Evolutionary conservation across 2,113 vertebrate genomes (phyloP).

Genomic region (Cynopterus brachyotis): DNA sequence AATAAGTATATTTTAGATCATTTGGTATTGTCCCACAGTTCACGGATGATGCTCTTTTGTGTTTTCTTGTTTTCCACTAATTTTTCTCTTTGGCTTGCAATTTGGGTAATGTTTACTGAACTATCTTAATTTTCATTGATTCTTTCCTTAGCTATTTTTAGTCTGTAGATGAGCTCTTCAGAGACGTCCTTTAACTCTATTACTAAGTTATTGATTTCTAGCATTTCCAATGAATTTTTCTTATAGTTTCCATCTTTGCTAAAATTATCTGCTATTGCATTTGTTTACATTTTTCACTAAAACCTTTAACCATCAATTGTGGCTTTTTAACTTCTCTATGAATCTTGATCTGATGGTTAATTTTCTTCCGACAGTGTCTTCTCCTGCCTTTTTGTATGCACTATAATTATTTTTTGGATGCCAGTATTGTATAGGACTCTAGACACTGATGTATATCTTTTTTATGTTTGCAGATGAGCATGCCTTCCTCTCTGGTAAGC

Average conservation of each 20-base stretch:
- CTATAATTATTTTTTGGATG: background rate
- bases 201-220: background rate
- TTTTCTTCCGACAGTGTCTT: background rate
- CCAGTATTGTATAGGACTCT: background rate
- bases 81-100: background rate
- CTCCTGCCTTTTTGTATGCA: background rate
- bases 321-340: background rate
- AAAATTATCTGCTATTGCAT: background rate
- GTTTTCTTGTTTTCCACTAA: background rate
- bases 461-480: background rate
- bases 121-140: background rate
- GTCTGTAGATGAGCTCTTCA: background rate
- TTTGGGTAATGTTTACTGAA: background rate
- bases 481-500: background rate
- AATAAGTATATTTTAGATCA: background rate
- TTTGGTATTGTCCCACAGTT: background rate
- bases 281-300: background rate
- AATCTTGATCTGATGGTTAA: background rate
- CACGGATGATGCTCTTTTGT: background rate
- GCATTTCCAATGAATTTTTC: background rate
- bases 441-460: background rate
- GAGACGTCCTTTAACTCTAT: background rate
- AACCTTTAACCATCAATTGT: background rate
- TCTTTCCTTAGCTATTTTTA: background rate
- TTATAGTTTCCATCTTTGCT: background rate